A percentile compares a stretch with the other conserved stretches of the same genome.
These are phyloP conservation scores for Drosophila birchii DNA, from an alignment of 2,888 invertebrate species.

Conservation along the genomic window DNA sequence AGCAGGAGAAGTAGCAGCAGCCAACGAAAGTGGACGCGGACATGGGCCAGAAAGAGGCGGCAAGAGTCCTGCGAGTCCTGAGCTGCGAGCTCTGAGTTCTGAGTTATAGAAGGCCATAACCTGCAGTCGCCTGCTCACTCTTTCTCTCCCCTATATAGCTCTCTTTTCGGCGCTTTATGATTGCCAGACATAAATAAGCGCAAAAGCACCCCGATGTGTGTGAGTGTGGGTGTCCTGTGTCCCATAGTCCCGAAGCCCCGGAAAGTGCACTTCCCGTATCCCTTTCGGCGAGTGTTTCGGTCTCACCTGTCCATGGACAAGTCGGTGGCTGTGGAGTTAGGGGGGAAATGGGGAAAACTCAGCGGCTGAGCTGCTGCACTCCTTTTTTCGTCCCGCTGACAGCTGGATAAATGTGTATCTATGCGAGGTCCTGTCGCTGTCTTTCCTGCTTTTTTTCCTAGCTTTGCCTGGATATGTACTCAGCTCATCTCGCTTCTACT, in stretches of 20 bases:
- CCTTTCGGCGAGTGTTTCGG: slow-evolving; percentile 37
- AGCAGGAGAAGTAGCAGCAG: slow-evolving; percentile 29
- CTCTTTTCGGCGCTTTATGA: slow-evolving; percentile 69
- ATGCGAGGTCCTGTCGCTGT: slow-evolving; percentile 28
- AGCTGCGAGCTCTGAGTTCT: slow-evolving; percentile 35
- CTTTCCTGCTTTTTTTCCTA: slow-evolving; percentile 6
- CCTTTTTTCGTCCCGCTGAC: slow-evolving; percentile 53
- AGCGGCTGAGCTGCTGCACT: slow-evolving; percentile 25
- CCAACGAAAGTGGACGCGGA: slow-evolving; percentile 29
- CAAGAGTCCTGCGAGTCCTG: slow-evolving; percentile 53
- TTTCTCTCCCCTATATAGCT: slow-evolving; percentile 17
- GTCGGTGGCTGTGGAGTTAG: background rate
- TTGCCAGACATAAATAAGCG: slow-evolving; percentile 78
- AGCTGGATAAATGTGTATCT: slow-evolving; percentile 75
- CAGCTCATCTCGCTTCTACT: slow-evolving; percentile 21
- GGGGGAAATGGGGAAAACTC: background rate
- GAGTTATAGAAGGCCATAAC: slow-evolving; percentile 79
- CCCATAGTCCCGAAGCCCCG: slow-evolving; percentile 73
- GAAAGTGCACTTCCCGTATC: slow-evolving; percentile 37
- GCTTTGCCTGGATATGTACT: slow-evolving; percentile 13
- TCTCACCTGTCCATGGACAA: slow-evolving; percentile 73
- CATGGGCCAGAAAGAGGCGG: slow-evolving; percentile 65
- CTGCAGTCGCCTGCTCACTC: slow-evolving; percentile 67
- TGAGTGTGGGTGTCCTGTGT: slow-evolving; percentile 29
- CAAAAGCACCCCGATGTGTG: slow-evolving; percentile 74